Percentiles rank a stretch among this genome's conserved stretches.
Evolutionary conservation across 30 jellyfish, hydroid and myxozoan genomes (phyloP).

Genomic region (Catostylus mosaicus): DNA sequence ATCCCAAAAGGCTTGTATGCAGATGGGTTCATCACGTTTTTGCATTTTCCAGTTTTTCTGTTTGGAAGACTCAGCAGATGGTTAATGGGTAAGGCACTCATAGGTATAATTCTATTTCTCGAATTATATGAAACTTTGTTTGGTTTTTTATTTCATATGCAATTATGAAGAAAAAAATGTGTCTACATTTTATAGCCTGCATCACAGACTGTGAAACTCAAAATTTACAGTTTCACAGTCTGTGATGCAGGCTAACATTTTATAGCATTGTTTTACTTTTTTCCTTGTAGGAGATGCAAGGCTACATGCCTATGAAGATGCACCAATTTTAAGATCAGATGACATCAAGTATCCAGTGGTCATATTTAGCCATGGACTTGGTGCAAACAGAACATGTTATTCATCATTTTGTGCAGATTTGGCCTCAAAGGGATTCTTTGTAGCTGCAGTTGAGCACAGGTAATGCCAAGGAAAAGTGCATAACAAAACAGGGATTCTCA

Average conservation of each 20-base stretch:
- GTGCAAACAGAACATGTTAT: conserved; percentile 65
- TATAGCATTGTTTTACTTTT: too few relatives aligned
- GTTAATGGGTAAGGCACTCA: conserved; percentile 50
- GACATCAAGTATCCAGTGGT: conserved; percentile 70
- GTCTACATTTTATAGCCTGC: too few relatives aligned
- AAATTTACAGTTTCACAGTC: too few relatives aligned
- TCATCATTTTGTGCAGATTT: conserved; percentile 78
- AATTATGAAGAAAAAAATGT: too few relatives aligned
- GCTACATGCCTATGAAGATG: conserved; percentile 62
- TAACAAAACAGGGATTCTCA: not conserved
- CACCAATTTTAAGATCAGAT: conserved; percentile 29
- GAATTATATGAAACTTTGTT: too few relatives aligned
- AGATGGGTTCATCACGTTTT: conserved; percentile 31
- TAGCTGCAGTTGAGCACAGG: conserved; percentile 97
- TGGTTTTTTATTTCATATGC: too few relatives aligned
- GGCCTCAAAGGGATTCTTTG: conserved; percentile 91
- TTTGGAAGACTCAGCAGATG: conserved; percentile 51
- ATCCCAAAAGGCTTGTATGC: conserved; percentile 65
- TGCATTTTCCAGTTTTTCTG: conserved; percentile 39
- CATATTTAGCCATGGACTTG: conserved; percentile 90
- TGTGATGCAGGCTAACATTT: too few relatives aligned
- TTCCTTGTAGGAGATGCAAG: conserved; percentile 36
- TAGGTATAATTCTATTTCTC: too few relatives aligned
- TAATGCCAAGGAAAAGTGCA: not conserved
- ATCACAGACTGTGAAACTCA: too few relatives aligned